phyloP scores from a whole-genome alignment of 2,888 invertebrate species.

The Himalopsyche anomala region DNA sequence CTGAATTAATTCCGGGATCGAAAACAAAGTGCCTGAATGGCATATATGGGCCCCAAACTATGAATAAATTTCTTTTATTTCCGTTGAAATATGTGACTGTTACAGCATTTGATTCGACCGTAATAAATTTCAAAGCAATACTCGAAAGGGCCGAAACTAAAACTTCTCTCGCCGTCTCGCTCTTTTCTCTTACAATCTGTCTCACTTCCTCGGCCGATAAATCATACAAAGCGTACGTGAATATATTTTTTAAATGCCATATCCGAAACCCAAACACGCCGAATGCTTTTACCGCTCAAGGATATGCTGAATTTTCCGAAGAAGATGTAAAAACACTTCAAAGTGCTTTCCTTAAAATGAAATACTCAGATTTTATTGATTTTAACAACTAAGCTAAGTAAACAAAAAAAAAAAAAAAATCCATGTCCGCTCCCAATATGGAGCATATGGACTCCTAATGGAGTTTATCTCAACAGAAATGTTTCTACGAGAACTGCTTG shows the following conservation, averaged over 20 bases:
- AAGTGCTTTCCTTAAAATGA: neutral
- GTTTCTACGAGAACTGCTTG: too few relatives aligned
- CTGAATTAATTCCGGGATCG: conserved; percentile 20
- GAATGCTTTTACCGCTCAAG: conserved; percentile 6
- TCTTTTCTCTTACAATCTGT: conserved; percentile 7
- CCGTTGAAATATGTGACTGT: conserved; percentile 40
- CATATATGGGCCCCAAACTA: conserved; percentile 17
- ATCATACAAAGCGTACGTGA: conserved; percentile 17
- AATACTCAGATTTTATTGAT: conserved; percentile 20
- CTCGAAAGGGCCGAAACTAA: conserved; percentile 13
- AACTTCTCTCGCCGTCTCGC: conserved; percentile 18
- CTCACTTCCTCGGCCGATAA: conserved; percentile 5
- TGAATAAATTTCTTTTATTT: conserved; percentile 44
- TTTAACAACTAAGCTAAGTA: neutral
- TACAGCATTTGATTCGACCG: conserved; percentile 44
- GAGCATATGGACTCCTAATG: too few relatives aligned
- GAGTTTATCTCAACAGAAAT: too few relatives aligned
- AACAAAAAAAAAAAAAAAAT: too few relatives aligned
- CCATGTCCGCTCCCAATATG: too few relatives aligned
- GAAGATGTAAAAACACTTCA: conserved; percentile 34
- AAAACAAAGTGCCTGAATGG: conserved; percentile 4
- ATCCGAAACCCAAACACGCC: conserved; percentile 18
- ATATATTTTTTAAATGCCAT: conserved; percentile 26
- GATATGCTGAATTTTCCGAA: conserved; percentile 23
- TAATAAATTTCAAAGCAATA: conserved; percentile 36